Conservation (phyloP, 2,113 vertebrate species). For the mouse (Mus musculus) region GRCm39 chr8:112831001-112831500, state of each 20-base stretch:
- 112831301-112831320: background rate
- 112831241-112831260: background rate
- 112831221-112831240: background rate
- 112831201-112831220: background rate
- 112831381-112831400: background rate
- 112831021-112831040: background rate
- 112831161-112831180: background rate
- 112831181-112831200: background rate
- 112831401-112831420: background rate
- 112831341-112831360: background rate
- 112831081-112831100: background rate
- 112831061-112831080: background rate
- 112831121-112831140: no score
- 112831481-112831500: background rate
- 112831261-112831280: slow-evolving; percentile 1
- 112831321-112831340: background rate
- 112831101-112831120: background rate
- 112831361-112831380: background rate
- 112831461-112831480: no score
- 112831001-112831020: background rate
- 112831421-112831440: background rate
- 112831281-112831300: background rate
- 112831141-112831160: background rate
- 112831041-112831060: background rate
- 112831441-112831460: background rate